These are phyloP conservation scores for Nettapus auritus DNA, from an alignment of 2,113 vertebrate species.

Conservation along the genomic window DNA sequence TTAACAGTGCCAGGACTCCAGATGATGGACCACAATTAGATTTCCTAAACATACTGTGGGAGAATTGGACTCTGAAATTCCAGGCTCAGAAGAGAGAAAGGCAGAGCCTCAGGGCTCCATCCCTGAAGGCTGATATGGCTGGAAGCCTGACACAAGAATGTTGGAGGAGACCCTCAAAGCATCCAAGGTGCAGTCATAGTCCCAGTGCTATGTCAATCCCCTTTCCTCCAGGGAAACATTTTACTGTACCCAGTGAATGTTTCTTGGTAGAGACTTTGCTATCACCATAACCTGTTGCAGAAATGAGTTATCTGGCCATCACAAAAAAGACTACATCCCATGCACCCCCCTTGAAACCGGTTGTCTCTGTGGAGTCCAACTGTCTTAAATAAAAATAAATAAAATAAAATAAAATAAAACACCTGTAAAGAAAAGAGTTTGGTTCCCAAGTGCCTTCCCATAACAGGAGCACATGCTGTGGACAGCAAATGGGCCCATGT, in stretches of 20 bases:
- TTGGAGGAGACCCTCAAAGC: not conserved
- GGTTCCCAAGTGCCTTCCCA: not conserved
- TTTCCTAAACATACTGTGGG: slow-evolving; percentile 22
- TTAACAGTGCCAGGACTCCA: slow-evolving; percentile 4
- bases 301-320: not conserved
- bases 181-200: not conserved
- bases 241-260: not conserved
- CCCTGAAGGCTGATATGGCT: not conserved
- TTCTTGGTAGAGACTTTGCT: not conserved
- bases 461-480: not conserved
- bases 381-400: not conserved
- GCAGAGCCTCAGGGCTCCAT: not conserved
- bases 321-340: not conserved
- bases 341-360: not conserved
- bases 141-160: not conserved
- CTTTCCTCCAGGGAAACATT: not conserved
- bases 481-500: not conserved
- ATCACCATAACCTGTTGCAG: not conserved
- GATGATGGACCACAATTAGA: slow-evolving; percentile 36
- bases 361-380: not conserved
- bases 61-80: slow-evolving; percentile 7
- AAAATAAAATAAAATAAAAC: not conserved
- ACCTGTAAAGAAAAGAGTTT: not conserved
- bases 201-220: not conserved
- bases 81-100: not conserved